These are phyloP conservation scores for Tenebrosternarchus preto DNA, from an alignment of 2,113 vertebrate species.

Conservation along the genomic window DNA sequence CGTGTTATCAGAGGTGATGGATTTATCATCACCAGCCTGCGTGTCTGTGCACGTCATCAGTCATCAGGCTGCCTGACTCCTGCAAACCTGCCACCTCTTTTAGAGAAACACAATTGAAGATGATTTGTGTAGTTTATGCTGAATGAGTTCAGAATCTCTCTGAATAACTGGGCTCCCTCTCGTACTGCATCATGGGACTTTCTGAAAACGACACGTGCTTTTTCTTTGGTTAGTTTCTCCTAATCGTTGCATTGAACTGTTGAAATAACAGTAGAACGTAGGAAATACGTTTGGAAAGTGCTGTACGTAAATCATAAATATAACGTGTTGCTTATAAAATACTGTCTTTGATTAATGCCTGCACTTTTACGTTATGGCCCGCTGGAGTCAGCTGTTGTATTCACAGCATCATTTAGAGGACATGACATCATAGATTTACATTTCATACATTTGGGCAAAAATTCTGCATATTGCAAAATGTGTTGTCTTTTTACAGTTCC, in stretches of 20 bases:
- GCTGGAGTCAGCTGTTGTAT: too few relatives aligned
- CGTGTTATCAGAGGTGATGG: conserved; percentile 24
- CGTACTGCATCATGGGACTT: not conserved
- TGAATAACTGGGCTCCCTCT: not conserved
- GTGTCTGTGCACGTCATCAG: not conserved
- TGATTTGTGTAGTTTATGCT: not conserved
- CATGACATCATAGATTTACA: not conserved
- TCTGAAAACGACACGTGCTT: not conserved
- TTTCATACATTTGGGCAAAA: not conserved
- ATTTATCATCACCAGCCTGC: conserved; percentile 26
- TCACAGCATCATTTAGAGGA: not conserved
- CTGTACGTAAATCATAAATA: too few relatives aligned
- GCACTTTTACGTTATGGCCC: too few relatives aligned
- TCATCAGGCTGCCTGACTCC: conserved; percentile 12
- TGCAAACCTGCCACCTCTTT: not conserved
- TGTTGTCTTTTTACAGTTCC: too few relatives aligned
- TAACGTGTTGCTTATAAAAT: too few relatives aligned
- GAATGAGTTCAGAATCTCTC: not conserved
- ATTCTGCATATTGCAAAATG: not conserved
- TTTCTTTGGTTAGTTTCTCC: not conserved
- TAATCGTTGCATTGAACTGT: not conserved
- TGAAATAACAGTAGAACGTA: not conserved
- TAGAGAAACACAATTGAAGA: not conserved
- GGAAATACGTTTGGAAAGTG: too few relatives aligned
- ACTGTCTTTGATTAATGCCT: not conserved